A percentile compares a stretch with the other conserved stretches of the same genome.
Evolutionary conservation across 1,140 invertebrate genomes (phyloP).

Genomic region (Saxidomus purpurata): DNA sequence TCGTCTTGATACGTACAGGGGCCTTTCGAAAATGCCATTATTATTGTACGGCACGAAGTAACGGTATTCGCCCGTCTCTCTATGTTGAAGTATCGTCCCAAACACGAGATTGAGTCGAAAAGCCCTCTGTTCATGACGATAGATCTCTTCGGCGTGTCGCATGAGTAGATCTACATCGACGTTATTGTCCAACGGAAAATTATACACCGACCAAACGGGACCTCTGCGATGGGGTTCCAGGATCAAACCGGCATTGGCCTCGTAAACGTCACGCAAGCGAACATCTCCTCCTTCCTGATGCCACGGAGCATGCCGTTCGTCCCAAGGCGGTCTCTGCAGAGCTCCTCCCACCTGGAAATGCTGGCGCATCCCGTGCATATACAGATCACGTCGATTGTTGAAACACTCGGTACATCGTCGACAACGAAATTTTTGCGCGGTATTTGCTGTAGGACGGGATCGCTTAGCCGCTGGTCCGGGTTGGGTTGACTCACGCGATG

Average conservation of each 20-base stretch:
- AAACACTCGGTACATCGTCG: neutral
- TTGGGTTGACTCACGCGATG: too few relatives aligned
- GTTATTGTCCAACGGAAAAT: conserved; percentile 27
- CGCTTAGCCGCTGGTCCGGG: neutral
- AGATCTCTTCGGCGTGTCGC: neutral
- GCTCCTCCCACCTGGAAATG: neutral
- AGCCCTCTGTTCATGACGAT: neutral
- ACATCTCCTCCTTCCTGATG: neutral
- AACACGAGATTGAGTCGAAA: conserved; percentile 41
- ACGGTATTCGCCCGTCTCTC: conserved; percentile 30
- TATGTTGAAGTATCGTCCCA: conserved; percentile 19
- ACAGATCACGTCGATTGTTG: conserved; percentile 17
- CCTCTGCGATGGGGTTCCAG: conserved; percentile 20
- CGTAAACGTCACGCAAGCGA: neutral
- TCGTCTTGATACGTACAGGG: conserved; percentile 24
- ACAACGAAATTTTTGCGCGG: neutral
- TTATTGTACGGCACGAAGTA: conserved; percentile 50
- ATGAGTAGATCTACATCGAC: too few relatives aligned
- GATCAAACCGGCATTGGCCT: neutral
- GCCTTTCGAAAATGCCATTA: conserved; percentile 34
- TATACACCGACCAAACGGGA: conserved; percentile 20
- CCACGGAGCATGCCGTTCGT: neutral
- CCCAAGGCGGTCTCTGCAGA: neutral
- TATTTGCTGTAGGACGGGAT: neutral
- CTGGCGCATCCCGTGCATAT: neutral